A percentile compares a stretch with the other conserved stretches of the same genome.
These are phyloP conservation scores for Crepidodera aurea DNA, from an alignment of 2,888 invertebrate genomes.

Conservation along the genomic window DNA sequence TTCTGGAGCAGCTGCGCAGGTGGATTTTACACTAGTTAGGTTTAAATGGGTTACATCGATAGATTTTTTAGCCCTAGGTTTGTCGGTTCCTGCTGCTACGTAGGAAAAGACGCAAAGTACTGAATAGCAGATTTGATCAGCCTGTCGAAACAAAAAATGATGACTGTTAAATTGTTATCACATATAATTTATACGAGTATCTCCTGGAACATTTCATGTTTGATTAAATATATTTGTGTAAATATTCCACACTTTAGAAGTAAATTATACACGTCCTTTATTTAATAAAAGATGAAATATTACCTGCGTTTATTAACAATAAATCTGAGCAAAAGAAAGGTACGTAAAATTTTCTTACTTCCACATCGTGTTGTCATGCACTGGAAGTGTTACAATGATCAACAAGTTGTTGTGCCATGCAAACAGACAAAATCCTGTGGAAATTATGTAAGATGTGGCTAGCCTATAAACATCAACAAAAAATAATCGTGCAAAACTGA, in stretches of 20 bases:
- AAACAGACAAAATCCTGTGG: slow-evolving; percentile 82
- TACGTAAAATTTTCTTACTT: slow-evolving; percentile 32
- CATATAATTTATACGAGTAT: slow-evolving; percentile 36
- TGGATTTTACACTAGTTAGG: slow-evolving; percentile 35
- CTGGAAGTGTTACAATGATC: slow-evolving; percentile 34
- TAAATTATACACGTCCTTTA: too few species aligned
- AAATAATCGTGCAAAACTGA: slow-evolving; percentile 50
- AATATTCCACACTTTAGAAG: too few species aligned
- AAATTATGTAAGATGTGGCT: slow-evolving; percentile 77
- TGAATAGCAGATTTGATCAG: slow-evolving; percentile 99
- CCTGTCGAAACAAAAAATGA: slow-evolving; percentile 78
- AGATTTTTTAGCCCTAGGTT: slow-evolving; percentile 57
- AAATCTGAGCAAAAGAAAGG: neutral
- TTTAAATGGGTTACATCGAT: slow-evolving; percentile 27
- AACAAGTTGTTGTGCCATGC: slow-evolving; percentile 64
- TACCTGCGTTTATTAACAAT: neutral
- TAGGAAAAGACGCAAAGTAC: slow-evolving; percentile 99
- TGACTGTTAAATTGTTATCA: slow-evolving; percentile 13
- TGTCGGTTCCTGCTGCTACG: slow-evolving; percentile 90
- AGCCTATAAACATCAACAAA: slow-evolving; percentile 72
- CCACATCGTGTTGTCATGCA: slow-evolving; percentile 43
- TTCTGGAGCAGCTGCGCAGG: slow-evolving; percentile 42
- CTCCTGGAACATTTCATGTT: too few species aligned
- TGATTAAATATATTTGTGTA: too few species aligned
- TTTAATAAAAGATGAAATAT: too few species aligned